Evolutionary conservation across 2,888 invertebrate genomes (phyloP), one percentile per base, ranked within the genome.

Genomic region (Parasteatoda lunata): DNA sequence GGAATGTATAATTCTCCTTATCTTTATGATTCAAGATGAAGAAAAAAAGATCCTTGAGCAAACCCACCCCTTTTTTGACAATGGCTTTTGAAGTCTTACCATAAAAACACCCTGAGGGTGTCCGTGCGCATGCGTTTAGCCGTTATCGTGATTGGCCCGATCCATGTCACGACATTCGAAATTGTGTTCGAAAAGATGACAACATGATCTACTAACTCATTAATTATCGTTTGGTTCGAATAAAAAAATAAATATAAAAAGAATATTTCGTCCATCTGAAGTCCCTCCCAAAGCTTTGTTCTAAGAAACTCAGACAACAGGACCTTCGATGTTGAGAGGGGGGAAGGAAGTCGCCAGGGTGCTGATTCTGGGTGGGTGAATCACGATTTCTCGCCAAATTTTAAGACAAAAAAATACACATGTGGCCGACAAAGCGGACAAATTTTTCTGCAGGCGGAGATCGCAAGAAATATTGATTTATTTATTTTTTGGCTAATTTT

Each of bases 191-290:
- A 71, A 66, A 68, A 84, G 84, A 84, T 84, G 84, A 84, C 84
- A 84, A 84, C 77, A 72, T 66, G 84, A 84, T 84, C 77, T 77
- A 66, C 77, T 73, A 47, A 78, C 72, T 84, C 84, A 84, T 84
- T 73, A 84, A 84, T 84, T 84, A 84, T 77, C 68, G 81, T 81
- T 81, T 66, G 69, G 81, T 81, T 75, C 68, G 69, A 68, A 49
- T 48, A 59, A 49, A 73, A 80, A 64, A 30, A 30, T 54, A 59
- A 68, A 49, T 48, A 59, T 30, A 73, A 80, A 15, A 15, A 15
- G 45, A 30, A 68, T 68, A 73, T 65, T 65, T 73, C 66, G 80
- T 80, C 80, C 73, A 52, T 79, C 68, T 52, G 30, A 7, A 48
- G 48, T 76, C 68, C 51, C 59, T 64, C 79, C 75, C 47, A 51